Percentiles rank a stretch among this genome's conserved stretches.
These are phyloP conservation scores for Helostoma temminkii DNA, from an alignment of 2,797 vertebrate species.

Conservation along the genomic window DNA sequence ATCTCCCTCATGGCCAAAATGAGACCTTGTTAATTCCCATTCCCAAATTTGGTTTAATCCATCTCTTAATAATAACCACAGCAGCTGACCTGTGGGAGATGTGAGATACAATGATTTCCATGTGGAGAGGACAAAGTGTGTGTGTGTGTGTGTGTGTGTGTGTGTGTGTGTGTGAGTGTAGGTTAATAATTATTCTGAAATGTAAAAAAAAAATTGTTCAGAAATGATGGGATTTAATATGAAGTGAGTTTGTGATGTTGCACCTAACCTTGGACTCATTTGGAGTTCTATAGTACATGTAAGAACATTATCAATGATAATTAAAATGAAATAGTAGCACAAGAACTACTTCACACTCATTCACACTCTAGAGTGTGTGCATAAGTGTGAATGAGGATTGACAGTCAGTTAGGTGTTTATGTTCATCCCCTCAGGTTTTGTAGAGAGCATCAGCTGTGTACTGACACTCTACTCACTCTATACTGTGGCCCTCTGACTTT, in stretches of 20 bases:
- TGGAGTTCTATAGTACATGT: neutral
- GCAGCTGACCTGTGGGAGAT: constrained; percentile 3
- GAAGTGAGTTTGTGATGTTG: neutral
- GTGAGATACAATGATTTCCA: constrained; percentile 25
- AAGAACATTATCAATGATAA: neutral
- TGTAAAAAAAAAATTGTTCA: neutral
- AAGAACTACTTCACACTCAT: too few relatives aligned
- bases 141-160: neutral
- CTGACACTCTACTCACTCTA: too few relatives aligned
- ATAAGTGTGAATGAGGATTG: too few relatives aligned
- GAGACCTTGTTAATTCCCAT: neutral
- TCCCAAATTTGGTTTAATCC: constrained; percentile 25
- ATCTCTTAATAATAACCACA: constrained; percentile 19
- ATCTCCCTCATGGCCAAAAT: constrained; percentile 2
- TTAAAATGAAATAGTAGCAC: neutral
- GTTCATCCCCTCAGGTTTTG: neutral
- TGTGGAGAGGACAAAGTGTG: neutral
- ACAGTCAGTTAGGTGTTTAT: neutral
- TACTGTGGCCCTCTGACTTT: too few relatives aligned
- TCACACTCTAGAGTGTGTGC: too few relatives aligned
- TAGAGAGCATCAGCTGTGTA: too few relatives aligned
- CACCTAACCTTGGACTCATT: neutral
- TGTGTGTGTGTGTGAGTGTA: neutral
- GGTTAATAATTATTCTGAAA: constrained; percentile 4
- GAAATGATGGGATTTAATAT: neutral